Conservation (phyloP, 2,797 vertebrate species). For the Paguma larvata region DNA sequence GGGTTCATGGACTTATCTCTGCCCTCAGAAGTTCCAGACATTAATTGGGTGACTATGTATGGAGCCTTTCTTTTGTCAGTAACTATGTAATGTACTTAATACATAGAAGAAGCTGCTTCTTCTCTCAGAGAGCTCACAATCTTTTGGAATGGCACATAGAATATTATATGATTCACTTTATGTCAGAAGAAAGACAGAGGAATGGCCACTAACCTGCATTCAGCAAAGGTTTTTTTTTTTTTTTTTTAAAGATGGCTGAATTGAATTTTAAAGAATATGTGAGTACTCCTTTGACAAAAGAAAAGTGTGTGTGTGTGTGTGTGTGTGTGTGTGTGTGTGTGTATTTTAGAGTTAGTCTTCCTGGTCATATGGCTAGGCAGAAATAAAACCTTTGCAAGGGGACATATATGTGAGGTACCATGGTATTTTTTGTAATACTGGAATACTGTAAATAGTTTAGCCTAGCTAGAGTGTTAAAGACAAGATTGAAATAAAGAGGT, state of each 20-base stretch:
- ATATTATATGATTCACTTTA: not conserved
- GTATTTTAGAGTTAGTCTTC: not conserved
- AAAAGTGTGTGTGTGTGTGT: not conserved
- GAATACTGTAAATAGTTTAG: not conserved
- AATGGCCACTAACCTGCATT: not conserved
- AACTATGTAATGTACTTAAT: not conserved
- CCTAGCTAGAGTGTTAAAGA: not conserved
- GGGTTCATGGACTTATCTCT: not conserved
- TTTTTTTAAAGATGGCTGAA: not conserved
- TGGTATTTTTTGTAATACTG: not conserved
- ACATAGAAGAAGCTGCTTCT: not conserved
- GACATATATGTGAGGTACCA: not conserved
- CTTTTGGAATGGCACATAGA: not conserved
- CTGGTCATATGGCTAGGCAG: not conserved
- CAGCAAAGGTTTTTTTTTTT: not conserved
- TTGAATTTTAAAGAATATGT: not conserved
- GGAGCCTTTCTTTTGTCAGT: not conserved
- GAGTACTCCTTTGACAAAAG: not conserved
- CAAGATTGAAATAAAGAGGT: not conserved
- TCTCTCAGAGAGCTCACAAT: not conserved
- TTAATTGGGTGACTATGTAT: not conserved
- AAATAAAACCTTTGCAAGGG: not conserved
- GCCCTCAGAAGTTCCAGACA: not conserved
- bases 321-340: not conserved
- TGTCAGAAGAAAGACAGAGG: not conserved